A percentile compares a stretch with the other conserved stretches of the same genome.
These are phyloP conservation scores for Epinephelus coioides DNA, from an alignment of 2,797 vertebrate genomes.

Conservation along the genomic window DNA sequence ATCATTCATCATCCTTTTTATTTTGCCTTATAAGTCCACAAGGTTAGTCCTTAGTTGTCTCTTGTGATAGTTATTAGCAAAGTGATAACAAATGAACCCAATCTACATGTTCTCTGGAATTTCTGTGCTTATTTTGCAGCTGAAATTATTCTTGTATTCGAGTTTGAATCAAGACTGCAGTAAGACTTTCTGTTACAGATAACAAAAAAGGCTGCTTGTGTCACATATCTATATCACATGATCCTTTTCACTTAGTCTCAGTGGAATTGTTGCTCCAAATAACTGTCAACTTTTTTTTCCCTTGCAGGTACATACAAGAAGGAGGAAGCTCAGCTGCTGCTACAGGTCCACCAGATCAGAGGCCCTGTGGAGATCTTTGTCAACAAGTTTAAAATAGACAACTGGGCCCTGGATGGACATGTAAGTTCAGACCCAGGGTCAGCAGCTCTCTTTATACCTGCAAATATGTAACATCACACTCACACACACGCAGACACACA, in stretches of 20 bases:
- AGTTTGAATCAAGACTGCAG: background rate
- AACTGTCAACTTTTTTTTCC: background rate
- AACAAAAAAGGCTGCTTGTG: too few relatives aligned
- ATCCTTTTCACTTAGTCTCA: background rate
- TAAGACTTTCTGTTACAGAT: too few relatives aligned
- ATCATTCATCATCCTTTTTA: background rate
- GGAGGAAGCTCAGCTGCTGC: constrained; percentile 95
- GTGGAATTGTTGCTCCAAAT: background rate
- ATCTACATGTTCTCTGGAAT: background rate
- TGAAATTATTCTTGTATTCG: background rate
- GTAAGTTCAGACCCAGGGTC: constrained; percentile 86
- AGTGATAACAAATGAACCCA: background rate
- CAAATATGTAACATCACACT: constrained; percentile 26
- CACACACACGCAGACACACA: constrained; percentile 17
- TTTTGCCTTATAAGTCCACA: background rate
- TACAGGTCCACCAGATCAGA: constrained; percentile 96
- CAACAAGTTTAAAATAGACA: constrained; percentile 96
- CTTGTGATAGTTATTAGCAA: background rate
- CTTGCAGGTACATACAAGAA: constrained; percentile 92
- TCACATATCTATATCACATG: background rate
- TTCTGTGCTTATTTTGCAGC: background rate
- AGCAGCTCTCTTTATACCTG: constrained; percentile 24
- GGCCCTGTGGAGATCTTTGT: constrained; percentile 95
- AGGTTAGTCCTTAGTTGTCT: background rate
- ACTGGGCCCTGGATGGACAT: constrained; percentile 97